Evolutionary conservation across 1,140 invertebrate genomes (phyloP).

Genomic region (Heliothis virescens): DNA sequence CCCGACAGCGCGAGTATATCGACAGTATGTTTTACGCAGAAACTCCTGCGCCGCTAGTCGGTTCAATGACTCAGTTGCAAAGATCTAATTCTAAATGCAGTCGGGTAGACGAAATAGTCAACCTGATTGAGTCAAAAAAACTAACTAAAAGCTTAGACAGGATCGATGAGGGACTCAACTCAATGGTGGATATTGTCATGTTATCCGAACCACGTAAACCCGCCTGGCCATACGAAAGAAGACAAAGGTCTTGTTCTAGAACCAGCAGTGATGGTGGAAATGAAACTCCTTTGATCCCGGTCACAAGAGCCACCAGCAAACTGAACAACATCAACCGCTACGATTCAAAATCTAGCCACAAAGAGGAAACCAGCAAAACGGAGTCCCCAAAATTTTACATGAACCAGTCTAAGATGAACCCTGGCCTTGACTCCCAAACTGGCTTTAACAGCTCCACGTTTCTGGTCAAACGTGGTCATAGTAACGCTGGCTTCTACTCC

Average conservation of each 20-base stretch:
- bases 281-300: slow-evolving; percentile 74
- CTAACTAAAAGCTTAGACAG: slow-evolving; percentile 92
- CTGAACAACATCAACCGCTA: slow-evolving; percentile 62
- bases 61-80: slow-evolving; percentile 71
- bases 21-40: slow-evolving; percentile 82
- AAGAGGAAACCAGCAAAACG: slow-evolving; percentile 66
- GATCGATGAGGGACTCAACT: slow-evolving; percentile 91
- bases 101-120: slow-evolving; percentile 85
- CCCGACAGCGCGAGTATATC: slow-evolving; percentile 81
- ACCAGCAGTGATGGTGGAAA: slow-evolving; percentile 82
- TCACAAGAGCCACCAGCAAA: slow-evolving; percentile 74
- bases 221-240: slow-evolving; percentile 81
- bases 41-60: slow-evolving; percentile 59
- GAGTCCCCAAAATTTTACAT: slow-evolving; percentile 80
- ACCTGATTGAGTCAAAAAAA: slow-evolving; percentile 85
- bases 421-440: slow-evolving; percentile 72
- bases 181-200: slow-evolving; percentile 90
- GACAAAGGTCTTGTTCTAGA: slow-evolving; percentile 81
- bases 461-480: slow-evolving; percentile 87
- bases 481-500: slow-evolving; percentile 88
- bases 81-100: slow-evolving; percentile 84
- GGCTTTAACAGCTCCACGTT: slow-evolving; percentile 83
- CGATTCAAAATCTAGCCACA: slow-evolving; percentile 68
- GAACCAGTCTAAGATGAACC: slow-evolving; percentile 72
- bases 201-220: slow-evolving; percentile 84